phyloP scores from a whole-genome alignment of 2,797 vertebrate species.

The Ceyx erithaca region DNA sequence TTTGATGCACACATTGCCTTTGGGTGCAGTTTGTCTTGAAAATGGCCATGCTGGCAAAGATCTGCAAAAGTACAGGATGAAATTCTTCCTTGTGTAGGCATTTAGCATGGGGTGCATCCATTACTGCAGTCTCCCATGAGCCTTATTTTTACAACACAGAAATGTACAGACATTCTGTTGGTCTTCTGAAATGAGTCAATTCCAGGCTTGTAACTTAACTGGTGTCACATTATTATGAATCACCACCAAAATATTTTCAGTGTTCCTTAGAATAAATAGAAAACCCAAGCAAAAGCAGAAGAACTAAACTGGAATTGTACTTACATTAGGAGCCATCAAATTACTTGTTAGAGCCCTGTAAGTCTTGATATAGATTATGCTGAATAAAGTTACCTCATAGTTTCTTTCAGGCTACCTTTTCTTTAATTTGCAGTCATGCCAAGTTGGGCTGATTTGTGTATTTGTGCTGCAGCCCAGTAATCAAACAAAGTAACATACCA shows the following conservation, averaged over 20 bases:
- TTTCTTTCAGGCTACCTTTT: conserved; percentile 2
- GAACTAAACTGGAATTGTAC: background rate
- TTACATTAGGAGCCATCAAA: background rate
- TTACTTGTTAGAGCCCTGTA: background rate
- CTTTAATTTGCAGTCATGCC: background rate
- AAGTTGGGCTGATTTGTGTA: background rate
- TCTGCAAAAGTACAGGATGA: background rate
- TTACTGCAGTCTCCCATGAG: background rate
- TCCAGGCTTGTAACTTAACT: conserved; percentile 36
- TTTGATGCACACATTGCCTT: background rate
- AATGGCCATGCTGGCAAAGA: background rate
- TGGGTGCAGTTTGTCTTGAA: background rate
- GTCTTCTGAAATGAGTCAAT: conserved; percentile 23
- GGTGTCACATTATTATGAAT: conserved; percentile 31
- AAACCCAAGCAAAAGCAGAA: conserved; percentile 43
- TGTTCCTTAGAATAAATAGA: conserved; percentile 30
- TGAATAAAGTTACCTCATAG: background rate
- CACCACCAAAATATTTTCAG: conserved; percentile 22
- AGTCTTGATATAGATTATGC: background rate
- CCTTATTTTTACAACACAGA: background rate
- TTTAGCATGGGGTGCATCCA: background rate
- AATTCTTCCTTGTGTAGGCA: background rate
- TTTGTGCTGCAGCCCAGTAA: background rate
- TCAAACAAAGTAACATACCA: background rate
- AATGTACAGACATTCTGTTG: background rate